phyloP scores from a whole-genome alignment of 2,113 vertebrate genomes.

The Cinclus cinclus region DNA sequence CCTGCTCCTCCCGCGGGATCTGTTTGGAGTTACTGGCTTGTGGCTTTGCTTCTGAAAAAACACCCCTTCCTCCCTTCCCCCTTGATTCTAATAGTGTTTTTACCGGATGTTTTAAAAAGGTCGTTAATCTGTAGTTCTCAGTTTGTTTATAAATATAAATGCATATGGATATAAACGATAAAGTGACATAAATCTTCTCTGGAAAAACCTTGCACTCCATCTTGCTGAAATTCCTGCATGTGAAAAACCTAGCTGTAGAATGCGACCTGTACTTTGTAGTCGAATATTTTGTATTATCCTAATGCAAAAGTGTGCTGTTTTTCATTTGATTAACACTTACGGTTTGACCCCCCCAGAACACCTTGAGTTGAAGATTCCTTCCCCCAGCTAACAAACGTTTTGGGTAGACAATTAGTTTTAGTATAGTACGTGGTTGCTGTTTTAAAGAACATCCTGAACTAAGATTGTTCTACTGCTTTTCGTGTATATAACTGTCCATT shows the following conservation, averaged over 20 bases:
- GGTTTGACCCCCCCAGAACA: not conserved
- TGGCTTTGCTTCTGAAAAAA: not conserved
- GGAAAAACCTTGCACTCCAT: not conserved
- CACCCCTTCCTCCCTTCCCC: not conserved
- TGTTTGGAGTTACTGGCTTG: not conserved
- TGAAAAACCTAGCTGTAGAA: not conserved
- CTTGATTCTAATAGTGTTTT: not conserved
- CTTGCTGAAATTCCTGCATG: not conserved
- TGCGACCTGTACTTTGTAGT: not conserved
- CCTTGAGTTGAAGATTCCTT: not conserved
- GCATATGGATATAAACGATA: not conserved
- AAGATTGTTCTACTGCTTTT: not conserved
- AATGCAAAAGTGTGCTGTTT: not conserved
- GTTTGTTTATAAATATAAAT: not conserved
- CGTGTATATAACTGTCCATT: not conserved
- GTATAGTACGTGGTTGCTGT: not conserved
- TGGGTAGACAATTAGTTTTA: not conserved
- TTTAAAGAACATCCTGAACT: not conserved
- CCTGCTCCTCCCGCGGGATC: not conserved
- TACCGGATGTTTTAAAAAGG: conserved; percentile 4
- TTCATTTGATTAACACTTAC: not conserved
- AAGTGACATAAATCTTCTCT: not conserved
- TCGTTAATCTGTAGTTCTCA: not conserved
- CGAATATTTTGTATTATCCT: not conserved
- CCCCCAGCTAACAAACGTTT: not conserved